These are phyloP conservation scores for Sminthopsis crassicaudata DNA, from an alignment of 2,113 vertebrate species.

Conservation along the genomic window DNA sequence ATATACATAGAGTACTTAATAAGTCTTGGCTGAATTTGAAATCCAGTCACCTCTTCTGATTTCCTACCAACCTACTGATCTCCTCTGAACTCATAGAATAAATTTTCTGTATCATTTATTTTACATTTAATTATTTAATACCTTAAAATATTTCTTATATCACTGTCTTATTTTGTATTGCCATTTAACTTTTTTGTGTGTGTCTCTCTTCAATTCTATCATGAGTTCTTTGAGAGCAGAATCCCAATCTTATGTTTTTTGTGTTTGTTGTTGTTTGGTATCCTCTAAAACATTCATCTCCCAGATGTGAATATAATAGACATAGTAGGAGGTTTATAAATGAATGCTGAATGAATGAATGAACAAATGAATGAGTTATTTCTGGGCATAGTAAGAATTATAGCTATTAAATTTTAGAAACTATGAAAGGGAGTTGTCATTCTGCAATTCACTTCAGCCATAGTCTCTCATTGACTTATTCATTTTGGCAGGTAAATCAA, in stretches of 20 bases:
- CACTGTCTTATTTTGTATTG: background rate
- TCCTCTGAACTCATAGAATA: background rate
- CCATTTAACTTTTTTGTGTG: background rate
- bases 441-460: background rate
- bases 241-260: background rate
- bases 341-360: background rate
- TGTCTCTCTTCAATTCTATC: background rate
- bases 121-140: background rate
- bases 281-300: background rate
- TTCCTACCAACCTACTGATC: background rate
- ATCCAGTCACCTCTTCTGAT: background rate
- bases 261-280: background rate
- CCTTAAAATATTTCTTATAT: background rate
- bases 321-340: background rate
- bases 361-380: background rate
- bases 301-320: background rate
- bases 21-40: background rate
- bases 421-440: background rate
- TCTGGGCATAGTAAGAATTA: slow-evolving; percentile 32
- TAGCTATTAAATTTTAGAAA: slow-evolving; percentile 16
- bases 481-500: slow-evolving; percentile 30
- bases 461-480: slow-evolving; percentile 4
- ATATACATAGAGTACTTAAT: background rate
- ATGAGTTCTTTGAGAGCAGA: background rate
- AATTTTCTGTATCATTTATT: background rate